Evolutionary conservation across 2,888 invertebrate species (phyloP).

Genomic region (Cerastis rubricosa): DNA sequence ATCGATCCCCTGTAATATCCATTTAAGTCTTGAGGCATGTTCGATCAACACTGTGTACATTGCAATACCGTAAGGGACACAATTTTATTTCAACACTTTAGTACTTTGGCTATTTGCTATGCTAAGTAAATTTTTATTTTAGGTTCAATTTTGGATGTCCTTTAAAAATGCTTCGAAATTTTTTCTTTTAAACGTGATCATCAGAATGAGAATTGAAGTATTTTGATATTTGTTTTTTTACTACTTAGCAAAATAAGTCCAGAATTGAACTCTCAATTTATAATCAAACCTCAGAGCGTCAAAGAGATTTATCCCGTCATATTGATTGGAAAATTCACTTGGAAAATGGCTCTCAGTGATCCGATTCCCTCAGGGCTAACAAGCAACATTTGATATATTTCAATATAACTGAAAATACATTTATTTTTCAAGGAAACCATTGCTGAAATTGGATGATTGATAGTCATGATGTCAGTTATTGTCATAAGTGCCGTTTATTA

Average conservation of each 20-base stretch:
- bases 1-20: constrained; percentile 79
- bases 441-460: constrained; percentile 4
- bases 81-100: constrained; percentile 20
- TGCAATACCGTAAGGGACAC: constrained; percentile 52
- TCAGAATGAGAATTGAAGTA: background rate
- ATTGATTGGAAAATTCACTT: constrained; percentile 19
- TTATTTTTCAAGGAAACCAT: constrained; percentile 3
- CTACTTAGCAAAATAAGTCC: background rate
- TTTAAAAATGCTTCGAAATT: constrained; percentile 2
- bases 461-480: background rate
- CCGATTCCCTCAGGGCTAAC: background rate
- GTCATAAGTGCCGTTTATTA: background rate
- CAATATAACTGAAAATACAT: constrained; percentile 8
- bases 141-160: constrained; percentile 20
- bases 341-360: background rate
- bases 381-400: constrained; percentile 13
- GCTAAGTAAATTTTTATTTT: constrained; percentile 23
- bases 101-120: constrained; percentile 4
- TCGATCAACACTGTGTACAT: constrained; percentile 64
- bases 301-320: background rate
- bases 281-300: background rate
- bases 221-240: background rate
- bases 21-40: constrained; percentile 78
- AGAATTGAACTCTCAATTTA: background rate
- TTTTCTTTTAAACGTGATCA: background rate